Conservation (phyloP, 64 coral and sea anemone species). For the Stichodactyla helianthus region DNA sequence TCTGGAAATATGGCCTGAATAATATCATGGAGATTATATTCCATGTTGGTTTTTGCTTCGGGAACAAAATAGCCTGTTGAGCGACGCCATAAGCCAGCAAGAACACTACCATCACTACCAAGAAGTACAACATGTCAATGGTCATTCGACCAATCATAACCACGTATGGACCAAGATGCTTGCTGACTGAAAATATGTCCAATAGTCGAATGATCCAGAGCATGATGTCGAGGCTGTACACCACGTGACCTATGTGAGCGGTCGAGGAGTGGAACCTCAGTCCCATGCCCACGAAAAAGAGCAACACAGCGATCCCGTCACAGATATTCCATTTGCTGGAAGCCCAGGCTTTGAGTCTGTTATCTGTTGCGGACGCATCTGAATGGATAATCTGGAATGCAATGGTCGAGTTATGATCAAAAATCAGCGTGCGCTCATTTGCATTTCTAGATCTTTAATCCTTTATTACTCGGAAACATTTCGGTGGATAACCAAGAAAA, state of each 20-base stretch:
- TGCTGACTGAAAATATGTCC: constrained; percentile 88
- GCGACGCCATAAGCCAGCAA: constrained; percentile 88
- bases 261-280: constrained; percentile 66
- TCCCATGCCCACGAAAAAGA: constrained; percentile 71
- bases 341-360: constrained; percentile 59
- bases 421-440: too few species aligned
- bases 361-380: constrained; percentile 12
- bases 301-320: constrained; percentile 73
- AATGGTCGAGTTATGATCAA: not conserved
- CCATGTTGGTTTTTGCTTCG: constrained; percentile 54
- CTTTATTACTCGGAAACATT: too few species aligned
- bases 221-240: constrained; percentile 86
- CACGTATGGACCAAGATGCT: constrained; percentile 89
- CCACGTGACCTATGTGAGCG: constrained; percentile 65
- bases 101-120: constrained; percentile 80
- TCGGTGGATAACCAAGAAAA: too few species aligned
- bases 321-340: constrained; percentile 93
- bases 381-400: constrained; percentile 53
- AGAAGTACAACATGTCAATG: constrained; percentile 76
- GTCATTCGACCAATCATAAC: constrained; percentile 96
- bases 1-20: constrained; percentile 85
- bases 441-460: too few species aligned
- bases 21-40: constrained; percentile 46
- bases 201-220: constrained; percentile 82
- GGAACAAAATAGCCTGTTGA: constrained; percentile 78